Evolutionary conservation across 2,113 vertebrate species (phyloP), one percentile per base, ranked within the genome.

Genomic region (Burhinus bistriatus): DNA sequence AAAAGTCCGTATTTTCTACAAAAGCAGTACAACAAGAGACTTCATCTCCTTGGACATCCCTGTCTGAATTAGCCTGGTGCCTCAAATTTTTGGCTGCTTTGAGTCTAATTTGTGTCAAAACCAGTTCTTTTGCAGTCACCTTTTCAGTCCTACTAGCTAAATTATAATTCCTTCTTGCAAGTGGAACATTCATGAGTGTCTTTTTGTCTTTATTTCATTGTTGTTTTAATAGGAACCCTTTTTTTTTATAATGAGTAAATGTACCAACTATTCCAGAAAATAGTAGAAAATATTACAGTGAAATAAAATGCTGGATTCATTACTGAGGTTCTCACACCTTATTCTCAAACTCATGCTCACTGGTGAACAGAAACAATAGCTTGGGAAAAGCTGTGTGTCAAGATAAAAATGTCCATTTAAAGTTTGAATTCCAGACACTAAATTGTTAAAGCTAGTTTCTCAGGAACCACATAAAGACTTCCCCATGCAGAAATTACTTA

Each of bases 361-460:
- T 62, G 30, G 30, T 76, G 38, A 73, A 52, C 18, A 83, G 80
- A 89, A 92, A 94, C 68, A 96, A 92, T 90, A 75, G 30, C 32
- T 62, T 86, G 32, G 66, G 42, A 89, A 92, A 90, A 93, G 58
- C 82, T 94, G 90, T 40, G 47, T 78, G 92, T 86, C 79, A 81
- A 94, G 92, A 96, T 93, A 96, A 94, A 96, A 89, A 52, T 44
- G 14, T 44, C 82, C 42, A 77, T 86, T 94, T 87, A 54, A 92
- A 79, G 64, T 90, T 72, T 89, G 69, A 70, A 83, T 71, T 89
- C 34, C 65, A 87, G 30, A 55, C 44, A 23, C 13, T 58, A 51
- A 83, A 77, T 75, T 92, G n/a, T 70, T 83, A 38, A 90, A 93
- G 29, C 22, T 68, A 40, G 9, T 69, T 96, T 86, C 72, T 86